Base-by-base conservation (phyloP, 2,113 vertebrate genomes). In the Phalacrocorax aristotelis region DNA sequence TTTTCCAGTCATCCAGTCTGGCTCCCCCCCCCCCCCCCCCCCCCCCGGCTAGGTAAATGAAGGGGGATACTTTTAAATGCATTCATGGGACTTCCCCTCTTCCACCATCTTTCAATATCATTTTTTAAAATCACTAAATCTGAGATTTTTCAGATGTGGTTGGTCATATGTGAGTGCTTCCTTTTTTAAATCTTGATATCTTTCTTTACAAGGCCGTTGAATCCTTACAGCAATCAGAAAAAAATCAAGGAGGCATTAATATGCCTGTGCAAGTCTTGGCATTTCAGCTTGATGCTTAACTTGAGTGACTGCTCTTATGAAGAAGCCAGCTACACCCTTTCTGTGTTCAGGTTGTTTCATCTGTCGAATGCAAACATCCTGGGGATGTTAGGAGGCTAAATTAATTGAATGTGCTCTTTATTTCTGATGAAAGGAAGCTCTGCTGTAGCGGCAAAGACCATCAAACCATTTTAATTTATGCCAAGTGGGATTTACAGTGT, bases 1-100 rank as follows among this genome's bases (percentile, higher is more conserved):
- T 89, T 74, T 79, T n/a, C 54, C 15, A 60, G 20, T 46, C 57
- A 61, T 16, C 14, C 12, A 44, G 13, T n/a, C 32, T 34, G 7
- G 18, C 14, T 8, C 23, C 20, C 0, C 4, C 20, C 5, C 4
- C 30, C 2, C 42, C 42, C 42, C 42, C 42, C 13, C 42, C 15
- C 15, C 6, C 42, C 42, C 42, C 42, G 44, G 8, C 48, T 16
- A 23, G 48, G 17, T 16, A 87, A 68, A 72, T 32, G 29, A 64
- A 92, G 30, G 20, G 61, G 15, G 11, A 62, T 22, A 19, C 19
- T 71, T 86, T 22, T 26, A 58, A 86, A 60, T 25, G n/a, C 38
- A 29, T 70, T 42, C 14, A 8, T 21, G 36, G 23, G 46, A 32
- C 38, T 94, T 79, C 21, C 48, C 36, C 13, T 30, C 26, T 89